These are phyloP conservation scores for Valencia hispanica DNA, from an alignment of 2,797 vertebrate genomes.

Conservation along the genomic window DNA sequence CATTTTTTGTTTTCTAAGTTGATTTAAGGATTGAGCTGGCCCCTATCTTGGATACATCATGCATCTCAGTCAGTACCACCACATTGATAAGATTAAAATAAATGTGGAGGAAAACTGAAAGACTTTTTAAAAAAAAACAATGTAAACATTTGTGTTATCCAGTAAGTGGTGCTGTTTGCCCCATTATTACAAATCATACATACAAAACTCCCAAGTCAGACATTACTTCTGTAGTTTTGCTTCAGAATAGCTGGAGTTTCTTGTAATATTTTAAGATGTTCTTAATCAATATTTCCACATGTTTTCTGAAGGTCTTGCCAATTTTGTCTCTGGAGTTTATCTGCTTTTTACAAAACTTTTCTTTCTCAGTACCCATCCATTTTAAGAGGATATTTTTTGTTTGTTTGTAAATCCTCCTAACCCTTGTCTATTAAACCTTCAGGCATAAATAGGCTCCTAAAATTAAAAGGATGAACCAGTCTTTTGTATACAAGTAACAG, in stretches of 20 bases:
- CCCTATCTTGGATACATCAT: background rate
- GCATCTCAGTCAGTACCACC: background rate
- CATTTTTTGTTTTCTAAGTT: background rate
- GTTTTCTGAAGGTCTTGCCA: background rate
- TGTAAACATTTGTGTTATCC: constrained; percentile 21
- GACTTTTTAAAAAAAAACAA: background rate
- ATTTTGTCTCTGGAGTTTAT: background rate
- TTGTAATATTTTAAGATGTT: background rate
- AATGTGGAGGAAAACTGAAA: background rate
- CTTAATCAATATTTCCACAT: background rate
- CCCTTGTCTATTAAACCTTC: background rate
- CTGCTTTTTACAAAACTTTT: background rate
- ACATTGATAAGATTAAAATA: background rate
- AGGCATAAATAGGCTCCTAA: background rate
- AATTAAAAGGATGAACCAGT: background rate
- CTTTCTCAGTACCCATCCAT: background rate
- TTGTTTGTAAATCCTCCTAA: background rate
- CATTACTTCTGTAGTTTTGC: background rate
- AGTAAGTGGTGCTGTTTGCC: constrained; percentile 61
- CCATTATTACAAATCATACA: background rate
- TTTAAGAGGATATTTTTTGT: background rate
- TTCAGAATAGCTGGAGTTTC: background rate
- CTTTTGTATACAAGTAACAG: background rate
- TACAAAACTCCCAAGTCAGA: background rate
- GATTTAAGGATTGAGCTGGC: too few species aligned